phyloP scores from a whole-genome alignment of 1,140 invertebrate species.

The Pantala flavescens region DNA sequence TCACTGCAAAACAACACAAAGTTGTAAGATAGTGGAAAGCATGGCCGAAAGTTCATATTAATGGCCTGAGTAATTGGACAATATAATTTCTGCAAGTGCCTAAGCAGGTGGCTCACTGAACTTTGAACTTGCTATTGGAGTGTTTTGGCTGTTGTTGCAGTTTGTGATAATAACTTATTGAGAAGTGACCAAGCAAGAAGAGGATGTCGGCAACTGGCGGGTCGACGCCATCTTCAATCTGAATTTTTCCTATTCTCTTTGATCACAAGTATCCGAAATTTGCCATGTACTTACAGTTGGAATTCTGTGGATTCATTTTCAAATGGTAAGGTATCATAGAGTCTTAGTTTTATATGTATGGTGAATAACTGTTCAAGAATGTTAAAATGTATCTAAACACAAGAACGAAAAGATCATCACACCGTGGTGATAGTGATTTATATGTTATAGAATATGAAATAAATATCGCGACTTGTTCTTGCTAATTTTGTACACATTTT shows the following conservation, averaged over 20 bases:
- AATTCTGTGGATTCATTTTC: background rate
- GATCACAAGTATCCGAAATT: background rate
- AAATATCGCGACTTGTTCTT: too few relatives aligned
- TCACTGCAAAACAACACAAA: slow-evolving; percentile 20
- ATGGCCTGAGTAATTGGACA: background rate
- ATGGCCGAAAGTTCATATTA: slow-evolving; percentile 17
- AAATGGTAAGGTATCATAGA: slow-evolving; percentile 4
- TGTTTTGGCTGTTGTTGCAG: background rate
- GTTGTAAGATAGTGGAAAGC: slow-evolving; percentile 18
- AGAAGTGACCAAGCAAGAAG: slow-evolving; percentile 34
- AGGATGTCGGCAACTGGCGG: slow-evolving; percentile 40
- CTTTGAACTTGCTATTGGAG: background rate
- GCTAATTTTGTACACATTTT: too few relatives aligned
- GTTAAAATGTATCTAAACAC: background rate
- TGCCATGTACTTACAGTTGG: slow-evolving; percentile 1
- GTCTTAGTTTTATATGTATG: background rate
- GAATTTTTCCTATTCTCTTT: slow-evolving; percentile 39
- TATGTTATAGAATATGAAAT: background rate
- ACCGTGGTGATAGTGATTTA: background rate
- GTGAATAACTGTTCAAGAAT: background rate
- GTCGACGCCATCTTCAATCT: slow-evolving; percentile 46
- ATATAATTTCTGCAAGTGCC: background rate
- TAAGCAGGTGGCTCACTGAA: background rate
- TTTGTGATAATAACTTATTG: slow-evolving; percentile 9
- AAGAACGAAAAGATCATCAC: background rate